A percentile compares a stretch with the other conserved stretches of the same genome.
Evolutionary conservation across 1,140 invertebrate species (phyloP).

Genomic region (Heliconius nattereri): DNA sequence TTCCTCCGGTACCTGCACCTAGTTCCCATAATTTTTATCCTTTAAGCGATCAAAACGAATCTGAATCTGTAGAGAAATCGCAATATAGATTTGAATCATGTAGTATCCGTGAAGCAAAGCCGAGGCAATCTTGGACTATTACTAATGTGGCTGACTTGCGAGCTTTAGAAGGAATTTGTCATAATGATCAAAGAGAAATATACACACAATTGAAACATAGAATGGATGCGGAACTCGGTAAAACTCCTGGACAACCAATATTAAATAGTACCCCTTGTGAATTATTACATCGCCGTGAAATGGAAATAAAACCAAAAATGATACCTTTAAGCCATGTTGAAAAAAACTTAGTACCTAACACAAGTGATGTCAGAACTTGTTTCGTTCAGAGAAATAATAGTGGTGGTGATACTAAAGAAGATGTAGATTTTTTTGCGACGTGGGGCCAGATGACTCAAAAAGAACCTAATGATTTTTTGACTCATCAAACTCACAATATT

Average conservation of each 20-base stretch:
- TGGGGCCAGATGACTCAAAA: slow-evolving; percentile 80
- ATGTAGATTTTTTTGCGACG: slow-evolving; percentile 76
- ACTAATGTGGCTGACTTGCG: slow-evolving; percentile 71
- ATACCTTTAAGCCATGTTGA: slow-evolving; percentile 76
- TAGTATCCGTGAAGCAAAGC: slow-evolving; percentile 69
- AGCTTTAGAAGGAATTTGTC: slow-evolving; percentile 65
- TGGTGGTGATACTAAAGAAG: slow-evolving; percentile 74
- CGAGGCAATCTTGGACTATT: slow-evolving; percentile 76
- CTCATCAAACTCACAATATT: slow-evolving; percentile 75
- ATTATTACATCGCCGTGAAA: slow-evolving; percentile 66
- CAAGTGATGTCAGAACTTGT: slow-evolving; percentile 63
- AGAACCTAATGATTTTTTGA: slow-evolving; percentile 75
- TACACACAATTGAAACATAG: slow-evolving; percentile 73
- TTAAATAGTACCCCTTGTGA: slow-evolving; percentile 61
- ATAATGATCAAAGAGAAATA: slow-evolving; percentile 66
- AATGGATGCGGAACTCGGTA: slow-evolving; percentile 72
- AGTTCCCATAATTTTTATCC: slow-evolving; percentile 68
- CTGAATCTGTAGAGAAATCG: slow-evolving; percentile 64
- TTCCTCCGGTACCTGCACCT: slow-evolving; percentile 59
- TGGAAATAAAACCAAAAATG: slow-evolving; percentile 77
- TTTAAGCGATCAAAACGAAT: slow-evolving; percentile 63
- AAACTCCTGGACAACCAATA: slow-evolving; percentile 64
- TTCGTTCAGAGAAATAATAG: slow-evolving; percentile 74
- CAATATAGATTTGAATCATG: slow-evolving; percentile 70
- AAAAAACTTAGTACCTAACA: slow-evolving; percentile 72